These are phyloP conservation scores for Dipodomys stephensi DNA, from an alignment of 2,113 vertebrate species.

Conservation along the genomic window DNA sequence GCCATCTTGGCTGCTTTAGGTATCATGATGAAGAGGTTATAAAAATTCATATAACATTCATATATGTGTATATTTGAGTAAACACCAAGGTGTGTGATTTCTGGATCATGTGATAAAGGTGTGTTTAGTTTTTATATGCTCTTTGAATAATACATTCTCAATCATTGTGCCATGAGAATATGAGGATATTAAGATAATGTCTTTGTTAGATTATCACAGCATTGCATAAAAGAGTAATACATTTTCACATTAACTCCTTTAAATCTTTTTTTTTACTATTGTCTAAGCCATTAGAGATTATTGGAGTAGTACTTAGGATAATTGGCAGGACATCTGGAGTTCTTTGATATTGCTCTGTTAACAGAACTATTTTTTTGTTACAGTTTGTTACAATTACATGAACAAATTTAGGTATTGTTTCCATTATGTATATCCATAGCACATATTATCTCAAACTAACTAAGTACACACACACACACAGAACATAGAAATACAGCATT, in stretches of 20 bases:
- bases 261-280: constrained; percentile 60
- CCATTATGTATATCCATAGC: constrained; percentile 4
- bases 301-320: constrained; percentile 43
- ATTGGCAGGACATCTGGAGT: constrained; percentile 23
- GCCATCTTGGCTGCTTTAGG: background rate
- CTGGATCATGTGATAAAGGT: background rate
- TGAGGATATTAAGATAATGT: constrained; percentile 5
- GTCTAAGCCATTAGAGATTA: constrained; percentile 64
- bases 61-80: background rate
- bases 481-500: background rate
- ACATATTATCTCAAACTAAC: constrained; percentile 27
- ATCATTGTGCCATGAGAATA: constrained; percentile 59
- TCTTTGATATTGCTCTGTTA: constrained; percentile 28
- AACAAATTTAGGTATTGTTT: constrained; percentile 44
- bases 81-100: background rate
- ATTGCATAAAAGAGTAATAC: constrained; percentile 24
- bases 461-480: background rate
- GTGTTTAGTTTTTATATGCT: background rate
- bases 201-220: constrained; percentile 61
- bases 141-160: constrained; percentile 48
- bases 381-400: constrained; percentile 56
- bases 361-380: background rate
- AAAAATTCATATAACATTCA: no score
- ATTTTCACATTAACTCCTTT: constrained; percentile 49
- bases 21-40: background rate